Conservation (phyloP, 2,113 vertebrate species). For the Puntigrus tetrazona region DNA sequence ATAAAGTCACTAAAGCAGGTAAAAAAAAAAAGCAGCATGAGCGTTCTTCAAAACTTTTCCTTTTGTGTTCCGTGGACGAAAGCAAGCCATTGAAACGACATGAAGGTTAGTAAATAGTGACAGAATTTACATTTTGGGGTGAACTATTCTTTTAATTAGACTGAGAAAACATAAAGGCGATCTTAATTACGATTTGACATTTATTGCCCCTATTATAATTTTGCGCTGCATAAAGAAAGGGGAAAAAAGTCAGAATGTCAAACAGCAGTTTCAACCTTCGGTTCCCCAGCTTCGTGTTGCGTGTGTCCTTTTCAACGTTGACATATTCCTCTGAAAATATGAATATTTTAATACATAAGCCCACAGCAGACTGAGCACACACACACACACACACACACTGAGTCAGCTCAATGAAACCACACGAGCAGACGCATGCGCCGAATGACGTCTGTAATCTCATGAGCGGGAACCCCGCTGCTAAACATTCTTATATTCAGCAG, state of each 20-base stretch:
- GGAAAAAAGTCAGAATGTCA: not conserved
- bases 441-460: not conserved
- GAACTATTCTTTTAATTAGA: not conserved
- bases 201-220: not conserved
- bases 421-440: not conserved
- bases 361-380: constrained; percentile 11
- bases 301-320: constrained; percentile 6
- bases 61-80: not conserved
- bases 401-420: not conserved
- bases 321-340: not conserved
- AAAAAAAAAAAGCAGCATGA: not conserved
- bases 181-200: constrained; percentile 23
- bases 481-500: constrained; percentile 52
- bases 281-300: not conserved
- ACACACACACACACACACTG: constrained; percentile 3
- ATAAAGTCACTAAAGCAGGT: not conserved
- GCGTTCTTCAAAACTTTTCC: not conserved
- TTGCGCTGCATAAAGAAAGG: not conserved
- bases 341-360: constrained; percentile 8
- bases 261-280: not conserved
- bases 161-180: not conserved
- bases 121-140: not conserved
- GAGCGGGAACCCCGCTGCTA: constrained; percentile 26
- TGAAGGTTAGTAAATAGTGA: not conserved
- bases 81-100: not conserved